Base-by-base conservation (phyloP, 2,888 invertebrate genomes). In the Rhaphigaster nebulosa region DNA sequence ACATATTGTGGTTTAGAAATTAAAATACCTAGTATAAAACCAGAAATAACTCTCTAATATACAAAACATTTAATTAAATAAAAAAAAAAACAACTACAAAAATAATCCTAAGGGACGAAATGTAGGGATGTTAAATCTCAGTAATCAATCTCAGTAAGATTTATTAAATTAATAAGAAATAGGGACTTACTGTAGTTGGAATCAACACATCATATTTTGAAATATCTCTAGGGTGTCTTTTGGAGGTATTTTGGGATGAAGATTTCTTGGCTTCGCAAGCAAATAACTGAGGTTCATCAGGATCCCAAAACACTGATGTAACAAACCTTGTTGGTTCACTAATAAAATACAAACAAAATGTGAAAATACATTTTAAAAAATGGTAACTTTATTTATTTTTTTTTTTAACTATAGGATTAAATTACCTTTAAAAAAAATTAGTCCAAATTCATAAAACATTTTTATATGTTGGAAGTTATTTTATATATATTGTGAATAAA, bases 271-370 rank as follows among this genome's bases (percentile, higher is more conserved):
- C 97, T 93, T 98, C 98, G 93, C 98, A 97, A 54, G 98, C 96
- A 26, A 99, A 94, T 91, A 99, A 95, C 92, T 98, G 95, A 0
- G 97, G 95, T 93, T 99, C 99, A 92, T 96, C 96, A 41, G 95
- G 94, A 93, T 99, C 99, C 99, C 99, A 99, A 93, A 96, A 95
- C 93, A 96, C 95, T 38, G 94, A 94, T 4, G 95, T 94, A 1
- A 96, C 95, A 92, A 95, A 94, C 92, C 95, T 94, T 56, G 95
- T 95, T 70, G 94, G 94, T 3, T 95, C 94, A 90, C 93, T 94
- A 89, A 89, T 92, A 92, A 91, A 88, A 88, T 80, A 87, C 2
- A 56, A 90, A 89, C 52, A 65, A 29, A 54, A 80, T 54, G 6
- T 60, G n/a, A 60, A 60, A 60, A 65, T 65, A 15, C 29, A 65